Base-by-base conservation (phyloP, 1,140 invertebrate species). In the Caenorhabditis briggsae region DNA sequence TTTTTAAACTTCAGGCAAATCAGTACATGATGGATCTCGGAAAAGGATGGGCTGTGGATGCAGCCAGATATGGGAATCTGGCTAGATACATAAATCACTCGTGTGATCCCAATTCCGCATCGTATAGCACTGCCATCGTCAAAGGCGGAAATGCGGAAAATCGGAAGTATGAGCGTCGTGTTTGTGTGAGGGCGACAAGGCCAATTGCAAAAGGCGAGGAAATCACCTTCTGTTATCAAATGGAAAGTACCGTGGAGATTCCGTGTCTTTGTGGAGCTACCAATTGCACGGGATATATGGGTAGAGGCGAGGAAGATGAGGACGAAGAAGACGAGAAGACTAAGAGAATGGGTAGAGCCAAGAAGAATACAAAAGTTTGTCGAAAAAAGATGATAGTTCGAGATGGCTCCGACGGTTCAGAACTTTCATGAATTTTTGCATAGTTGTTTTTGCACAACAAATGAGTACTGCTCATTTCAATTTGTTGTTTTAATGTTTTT, bases 81-180 rank as follows among this genome's bases (percentile, higher is more conserved):
- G n/a, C 65, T 5, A 46, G 65, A n/a, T 74, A 74, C 18, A 74
- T 74, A 0, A 74, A 74, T 46, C 65, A 74, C 3, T 74, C 65
- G 0, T 74, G 65, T 18, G 65, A 74, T n/a, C 65, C 65, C 7
- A 74, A 74, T 25, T 43, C 65, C 41, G 14, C 5, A 18, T 16
- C 16, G 3, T 74, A 16, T n/a, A 2, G 2, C 6, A n/a, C 14
- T 3, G 11, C 9, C 7, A 46, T 74, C 6, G 25, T 46, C n/a
- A 5, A 14, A 16, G 8, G 23, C 5, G 46, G 5, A 74, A 74
- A 12, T 3, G n/a, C 46, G 12, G 16, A 46, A n/a, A 5, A 6
- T 25, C 12, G 20, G 11, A 33, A 6, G 9, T 74, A 74, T 48
- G 65, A 74, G 18, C n/a, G 5, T 16, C 41, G 65, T n/a, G 23